A percentile compares a stretch with the other conserved stretches of the same genome.
phyloP scores from a whole-genome alignment of 2,797 vertebrate genomes.

The Cephalopachus bancanus region DNA sequence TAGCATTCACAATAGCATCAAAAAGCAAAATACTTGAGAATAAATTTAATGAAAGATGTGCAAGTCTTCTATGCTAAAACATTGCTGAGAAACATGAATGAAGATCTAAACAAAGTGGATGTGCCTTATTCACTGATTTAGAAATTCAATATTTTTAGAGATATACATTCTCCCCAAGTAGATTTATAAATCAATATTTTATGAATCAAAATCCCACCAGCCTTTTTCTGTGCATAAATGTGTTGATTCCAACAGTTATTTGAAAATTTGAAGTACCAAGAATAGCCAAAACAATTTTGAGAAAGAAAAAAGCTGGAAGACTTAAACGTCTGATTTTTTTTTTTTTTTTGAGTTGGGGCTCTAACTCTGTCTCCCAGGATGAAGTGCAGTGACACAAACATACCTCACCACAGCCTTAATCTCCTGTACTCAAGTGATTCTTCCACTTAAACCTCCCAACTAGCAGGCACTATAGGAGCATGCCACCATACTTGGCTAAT shows the following conservation, averaged over 20 bases:
- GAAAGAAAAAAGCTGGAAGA: not conserved
- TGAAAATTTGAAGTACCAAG: constrained; percentile 37
- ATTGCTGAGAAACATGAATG: not conserved
- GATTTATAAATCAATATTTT: not conserved
- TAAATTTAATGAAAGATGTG: constrained; percentile 36
- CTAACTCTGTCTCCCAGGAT: too few relatives aligned
- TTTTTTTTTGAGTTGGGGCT: too few relatives aligned
- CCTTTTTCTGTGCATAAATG: not conserved
- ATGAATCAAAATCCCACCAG: not conserved
- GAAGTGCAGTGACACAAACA: too few relatives aligned
- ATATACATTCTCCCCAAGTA: not conserved
- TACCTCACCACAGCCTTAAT: too few relatives aligned
- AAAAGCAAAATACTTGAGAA: constrained; percentile 19
- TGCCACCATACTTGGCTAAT: too few relatives aligned
- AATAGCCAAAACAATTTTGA: constrained; percentile 9
- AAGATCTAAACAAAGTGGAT: not conserved
- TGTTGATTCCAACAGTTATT: not conserved
- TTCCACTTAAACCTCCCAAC: too few relatives aligned
- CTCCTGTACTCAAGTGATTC: too few relatives aligned
- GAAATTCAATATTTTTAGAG: not conserved
- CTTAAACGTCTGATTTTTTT: not conserved
- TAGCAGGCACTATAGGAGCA: too few relatives aligned
- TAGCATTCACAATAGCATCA: not conserved
- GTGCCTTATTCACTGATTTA: constrained; percentile 32
- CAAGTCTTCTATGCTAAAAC: constrained; percentile 13